A percentile compares a stretch with the other conserved stretches of the same genome.
Conservation (phyloP, 2,888 invertebrate genomes). For the Scaeva pyrastri region DNA sequence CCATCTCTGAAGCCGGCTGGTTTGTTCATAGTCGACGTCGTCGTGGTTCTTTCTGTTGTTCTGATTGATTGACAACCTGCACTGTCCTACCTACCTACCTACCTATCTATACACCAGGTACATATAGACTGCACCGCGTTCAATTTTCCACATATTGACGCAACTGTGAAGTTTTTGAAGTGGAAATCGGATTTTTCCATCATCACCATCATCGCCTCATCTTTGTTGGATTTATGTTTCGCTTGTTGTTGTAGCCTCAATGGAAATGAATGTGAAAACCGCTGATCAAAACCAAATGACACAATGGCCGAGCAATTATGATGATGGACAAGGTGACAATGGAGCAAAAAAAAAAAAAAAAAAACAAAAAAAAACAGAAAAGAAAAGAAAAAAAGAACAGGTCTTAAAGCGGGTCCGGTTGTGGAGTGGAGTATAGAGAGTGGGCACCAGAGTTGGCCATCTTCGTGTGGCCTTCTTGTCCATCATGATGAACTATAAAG, state of each 20-base stretch:
- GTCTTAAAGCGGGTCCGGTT: slow-evolving; percentile 45
- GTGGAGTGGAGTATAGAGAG: no score
- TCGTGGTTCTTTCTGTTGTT: slow-evolving; percentile 32
- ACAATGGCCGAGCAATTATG: slow-evolving; percentile 77
- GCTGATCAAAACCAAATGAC: slow-evolving; percentile 73
- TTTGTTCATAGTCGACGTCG: slow-evolving; percentile 1
- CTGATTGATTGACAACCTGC: slow-evolving; percentile 75
- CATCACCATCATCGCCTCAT: slow-evolving; percentile 2
- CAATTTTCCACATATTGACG: slow-evolving; percentile 64
- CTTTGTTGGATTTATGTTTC: slow-evolving; percentile 5
- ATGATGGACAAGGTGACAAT: slow-evolving; percentile 74
- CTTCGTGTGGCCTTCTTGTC: slow-evolving; percentile 29
- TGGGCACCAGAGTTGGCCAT: slow-evolving; percentile 45
- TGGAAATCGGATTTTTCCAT: slow-evolving; percentile 65
- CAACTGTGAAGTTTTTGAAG: slow-evolving; percentile 68
- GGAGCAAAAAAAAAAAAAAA: slow-evolving; percentile 23
- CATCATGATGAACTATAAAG: not conserved
- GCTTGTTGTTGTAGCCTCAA: not conserved
- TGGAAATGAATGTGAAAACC: slow-evolving; percentile 63
- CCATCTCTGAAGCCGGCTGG: slow-evolving; percentile 7
- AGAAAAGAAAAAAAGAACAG: slow-evolving; percentile 29
- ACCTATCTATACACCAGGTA: no score
- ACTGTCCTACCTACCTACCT: slow-evolving; percentile 46
- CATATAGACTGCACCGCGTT: slow-evolving; percentile 52
- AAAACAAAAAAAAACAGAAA: not conserved